A percentile compares a stretch with the other conserved stretches of the same genome.
Evolutionary conservation across 2,797 vertebrate species (phyloP).

Genomic region (Oophaga sylvatica): DNA sequence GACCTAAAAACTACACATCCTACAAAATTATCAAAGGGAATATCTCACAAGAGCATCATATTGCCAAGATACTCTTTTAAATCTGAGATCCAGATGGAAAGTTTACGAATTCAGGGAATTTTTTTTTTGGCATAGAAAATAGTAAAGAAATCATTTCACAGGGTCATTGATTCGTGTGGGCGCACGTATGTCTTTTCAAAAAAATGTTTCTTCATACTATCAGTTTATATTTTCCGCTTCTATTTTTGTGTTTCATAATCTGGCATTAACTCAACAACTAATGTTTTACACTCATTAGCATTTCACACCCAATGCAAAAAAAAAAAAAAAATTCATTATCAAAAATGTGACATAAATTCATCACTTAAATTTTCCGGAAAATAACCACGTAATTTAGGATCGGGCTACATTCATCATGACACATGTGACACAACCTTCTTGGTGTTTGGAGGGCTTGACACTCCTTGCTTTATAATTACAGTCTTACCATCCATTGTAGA

Average conservation of each 20-base stretch:
- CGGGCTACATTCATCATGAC: not conserved
- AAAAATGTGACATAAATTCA: not conserved
- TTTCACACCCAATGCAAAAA: not conserved
- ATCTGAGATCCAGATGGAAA: not conserved
- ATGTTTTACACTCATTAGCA: not conserved
- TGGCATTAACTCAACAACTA: slow-evolving; percentile 20
- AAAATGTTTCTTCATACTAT: not conserved
- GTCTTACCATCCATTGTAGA: not conserved
- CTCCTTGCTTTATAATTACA: not conserved
- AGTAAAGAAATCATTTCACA: not conserved
- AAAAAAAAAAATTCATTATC: not conserved
- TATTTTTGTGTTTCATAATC: not conserved
- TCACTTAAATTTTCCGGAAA: not conserved
- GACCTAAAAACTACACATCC: not conserved
- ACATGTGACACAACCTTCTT: not conserved
- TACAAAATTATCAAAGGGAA: too few relatives aligned
- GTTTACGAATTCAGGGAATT: not conserved
- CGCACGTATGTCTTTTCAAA: not conserved
- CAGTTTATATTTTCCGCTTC: not conserved
- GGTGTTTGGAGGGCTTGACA: not conserved
- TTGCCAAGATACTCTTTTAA: not conserved
- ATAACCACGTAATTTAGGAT: not conserved
- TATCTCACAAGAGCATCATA: not conserved
- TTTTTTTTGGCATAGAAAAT: not conserved
- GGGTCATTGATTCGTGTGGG: not conserved